Base-by-base conservation (phyloP, 2,797 vertebrate species). In the Scleropages formosus region DNA sequence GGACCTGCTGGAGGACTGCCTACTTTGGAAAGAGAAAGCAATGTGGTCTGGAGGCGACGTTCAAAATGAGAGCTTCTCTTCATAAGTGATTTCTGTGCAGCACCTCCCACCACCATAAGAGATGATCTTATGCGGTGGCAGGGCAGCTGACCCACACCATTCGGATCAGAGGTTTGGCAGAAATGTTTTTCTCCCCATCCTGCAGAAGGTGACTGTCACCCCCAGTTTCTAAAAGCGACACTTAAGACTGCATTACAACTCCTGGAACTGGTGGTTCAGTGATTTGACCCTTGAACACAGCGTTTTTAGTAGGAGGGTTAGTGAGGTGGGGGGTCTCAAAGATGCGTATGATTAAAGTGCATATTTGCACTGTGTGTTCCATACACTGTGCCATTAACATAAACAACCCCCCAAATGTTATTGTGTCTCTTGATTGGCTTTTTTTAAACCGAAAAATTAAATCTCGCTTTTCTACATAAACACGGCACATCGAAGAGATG, bases 201-300 rank as follows among this genome's bases (percentile, higher is more conserved):
- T 85, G 84, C 64, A 84, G 86, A 84, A 86, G 53, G 61, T 22
- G 62, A 15, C 24, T 20, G 53, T 78, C 85, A 39, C 80, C 78
- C 79, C 83, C 82, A 66, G 78, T 86, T 84, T 82, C 83, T n/a
- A 78, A 85, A 63, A 59, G 84, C 88, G 87, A 90, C 87, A 85
- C 84, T 85, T 83, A 88, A 85, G 56, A 74, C 87, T 86, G 87
- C 88, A 89, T 88, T 89, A 82, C 73, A 56, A 24, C 49, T 56
- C n/a, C 26, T 26, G 79, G 77, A 82, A 46, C 39, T 39, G 31
- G 31, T 39, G 31, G 31, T 39, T n/a, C n/a, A n/a, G n/a, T n/a
- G n/a, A n/a, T n/a, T n/a, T n/a, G n/a, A n/a, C n/a, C n/a, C n/a
- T n/a, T 39, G 6, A 39, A 39, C 31, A 6, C 39, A 31, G 31